Base-by-base conservation (phyloP, 2,888 invertebrate genomes). In the Drosophila planitibia region DNA sequence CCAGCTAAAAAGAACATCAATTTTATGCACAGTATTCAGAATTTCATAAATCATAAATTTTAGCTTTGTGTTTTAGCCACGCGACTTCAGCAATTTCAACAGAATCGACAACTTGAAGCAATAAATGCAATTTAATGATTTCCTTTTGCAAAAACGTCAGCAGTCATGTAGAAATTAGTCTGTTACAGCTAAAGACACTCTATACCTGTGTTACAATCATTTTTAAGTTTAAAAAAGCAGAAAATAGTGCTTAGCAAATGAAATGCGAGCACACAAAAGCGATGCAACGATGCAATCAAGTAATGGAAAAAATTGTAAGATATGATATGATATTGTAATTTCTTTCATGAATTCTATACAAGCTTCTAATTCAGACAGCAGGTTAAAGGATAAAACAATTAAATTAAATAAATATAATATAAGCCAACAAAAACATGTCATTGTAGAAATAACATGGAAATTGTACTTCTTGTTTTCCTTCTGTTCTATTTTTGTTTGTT, bases 1-100 rank as follows among this genome's bases (percentile, higher is more conserved):
- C 0, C 22, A 57, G 9, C 44, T 51, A 57, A 63, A 16, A 22
- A 37, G 25, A 60, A 49, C 30, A 62, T 72, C 72, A 70, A 25
- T n/a, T 53, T 25, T 10, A 44, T 57, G 57, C 44, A 12, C 19
- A 22, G 30, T 65, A 57, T n/a, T 58, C 49, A 35, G 33, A 65
- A 35, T 7, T 19, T 25, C 32, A 61, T 33, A 65, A 22, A 54
- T 55, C 28, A 37, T 28, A 53, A 7, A 16, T 30, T 57, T 22
- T 25, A 51, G 32, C 28, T 70, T 37, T 33, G 22, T 22, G 33
- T 3, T 39, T 49, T n/a, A 30, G 76, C 65, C 81, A 81, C 79
- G 77, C 81, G 81, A 72, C 77, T 67, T 14, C 0, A 33, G 0
- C 22, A 55, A 60, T 81, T 76, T 74, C 52, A 61, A n/a, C 65